These are phyloP conservation scores for Pogonognathellus flavescens DNA, from an alignment of 1,140 invertebrate species.

Conservation along the genomic window DNA sequence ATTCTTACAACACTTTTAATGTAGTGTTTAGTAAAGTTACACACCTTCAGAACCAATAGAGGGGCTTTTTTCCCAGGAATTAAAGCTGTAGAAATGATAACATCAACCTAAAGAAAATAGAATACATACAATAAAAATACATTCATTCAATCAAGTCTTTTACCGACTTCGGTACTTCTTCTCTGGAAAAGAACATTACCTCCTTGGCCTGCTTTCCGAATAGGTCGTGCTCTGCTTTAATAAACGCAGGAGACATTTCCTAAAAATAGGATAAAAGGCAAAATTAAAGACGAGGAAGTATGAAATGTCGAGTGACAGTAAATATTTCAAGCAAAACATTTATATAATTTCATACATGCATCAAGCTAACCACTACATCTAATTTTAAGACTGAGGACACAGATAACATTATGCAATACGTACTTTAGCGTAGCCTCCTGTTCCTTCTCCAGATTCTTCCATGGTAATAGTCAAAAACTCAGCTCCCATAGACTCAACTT, in stretches of 20 bases:
- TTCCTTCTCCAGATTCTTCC: slow-evolving; percentile 73
- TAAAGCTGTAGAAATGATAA: slow-evolving; percentile 81
- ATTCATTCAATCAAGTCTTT: neutral
- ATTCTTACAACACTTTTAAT: neutral
- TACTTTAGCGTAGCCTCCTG: slow-evolving; percentile 87
- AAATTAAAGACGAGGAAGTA: no score
- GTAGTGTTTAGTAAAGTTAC: neutral
- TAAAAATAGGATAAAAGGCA: neutral
- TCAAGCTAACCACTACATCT: no score
- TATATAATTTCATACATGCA: no score
- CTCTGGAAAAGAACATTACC: slow-evolving; percentile 67
- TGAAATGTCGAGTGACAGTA: no score
- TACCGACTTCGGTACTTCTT: neutral
- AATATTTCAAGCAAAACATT: no score
- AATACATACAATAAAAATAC: neutral
- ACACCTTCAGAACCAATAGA: slow-evolving; percentile 83
- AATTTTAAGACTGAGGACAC: no score
- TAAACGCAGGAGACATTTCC: slow-evolving; percentile 89
- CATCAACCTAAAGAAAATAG: slow-evolving; percentile 72
- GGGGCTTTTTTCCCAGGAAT: slow-evolving; percentile 92
- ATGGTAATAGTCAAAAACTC: slow-evolving; percentile 66
- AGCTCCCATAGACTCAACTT: slow-evolving; percentile 87
- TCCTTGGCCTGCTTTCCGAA: slow-evolving; percentile 89
- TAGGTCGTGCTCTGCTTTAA: slow-evolving; percentile 87
- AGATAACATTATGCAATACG: no score